Percentiles rank a stretch among this genome's conserved stretches.
Conservation (phyloP, 92 coral and sea anemone species). For the Siderastrea siderea region DNA sequence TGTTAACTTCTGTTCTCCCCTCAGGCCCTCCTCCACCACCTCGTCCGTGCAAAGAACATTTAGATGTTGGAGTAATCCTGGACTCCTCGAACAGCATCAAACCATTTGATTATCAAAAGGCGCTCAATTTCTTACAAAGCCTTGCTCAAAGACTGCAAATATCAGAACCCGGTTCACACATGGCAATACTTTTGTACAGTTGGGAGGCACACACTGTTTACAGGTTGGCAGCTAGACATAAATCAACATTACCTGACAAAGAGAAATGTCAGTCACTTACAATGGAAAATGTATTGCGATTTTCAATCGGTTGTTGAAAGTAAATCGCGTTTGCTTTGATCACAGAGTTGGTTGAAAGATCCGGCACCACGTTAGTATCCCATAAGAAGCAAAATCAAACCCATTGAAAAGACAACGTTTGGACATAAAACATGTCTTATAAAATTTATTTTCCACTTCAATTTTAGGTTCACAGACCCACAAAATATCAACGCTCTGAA, state of each 20-base stretch:
- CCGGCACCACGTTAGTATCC: too few relatives aligned
- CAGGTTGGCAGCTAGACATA: neutral
- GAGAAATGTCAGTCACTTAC: too few relatives aligned
- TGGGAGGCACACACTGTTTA: conserved; percentile 16
- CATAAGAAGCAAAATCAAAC: too few relatives aligned
- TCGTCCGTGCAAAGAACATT: neutral
- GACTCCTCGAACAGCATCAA: conserved; percentile 14
- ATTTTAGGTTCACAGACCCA: conserved; percentile 17
- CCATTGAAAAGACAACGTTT: too few relatives aligned
- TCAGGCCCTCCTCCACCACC: conserved; percentile 8
- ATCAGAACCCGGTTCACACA: conserved; percentile 25
- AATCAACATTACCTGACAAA: too few relatives aligned
- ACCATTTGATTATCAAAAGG: neutral
- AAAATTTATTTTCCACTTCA: neutral
- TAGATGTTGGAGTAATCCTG: conserved; percentile 10
- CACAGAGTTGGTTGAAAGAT: too few relatives aligned
- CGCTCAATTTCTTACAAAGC: neutral
- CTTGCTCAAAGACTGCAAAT: conserved; percentile 15
- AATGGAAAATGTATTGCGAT: too few relatives aligned
- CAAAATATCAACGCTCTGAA: neutral
- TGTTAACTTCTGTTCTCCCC: neutral
- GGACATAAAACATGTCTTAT: neutral
- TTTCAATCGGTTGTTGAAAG: too few relatives aligned
- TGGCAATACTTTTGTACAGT: conserved; percentile 30
- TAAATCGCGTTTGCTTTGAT: too few relatives aligned